phyloP scores from a whole-genome alignment of 2,888 invertebrate species.

The Hypomecis atomaria region DNA sequence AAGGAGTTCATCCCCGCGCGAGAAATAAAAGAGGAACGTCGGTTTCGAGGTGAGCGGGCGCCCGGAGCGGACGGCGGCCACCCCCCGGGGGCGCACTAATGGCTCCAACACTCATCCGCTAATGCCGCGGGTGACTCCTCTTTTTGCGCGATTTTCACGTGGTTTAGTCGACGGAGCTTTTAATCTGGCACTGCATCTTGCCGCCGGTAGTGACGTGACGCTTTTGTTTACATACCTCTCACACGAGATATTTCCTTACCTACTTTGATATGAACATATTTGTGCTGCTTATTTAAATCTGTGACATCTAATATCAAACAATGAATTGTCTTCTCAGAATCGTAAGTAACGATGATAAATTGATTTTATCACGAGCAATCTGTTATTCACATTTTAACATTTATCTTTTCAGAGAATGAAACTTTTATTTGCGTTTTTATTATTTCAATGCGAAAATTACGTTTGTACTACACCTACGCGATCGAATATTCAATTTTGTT shows the following conservation, averaged over 20 bases:
- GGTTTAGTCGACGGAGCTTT: conserved; percentile 82
- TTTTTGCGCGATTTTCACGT: conserved; percentile 84
- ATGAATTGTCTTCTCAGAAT: neutral
- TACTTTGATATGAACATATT: no score
- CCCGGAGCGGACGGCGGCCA: conserved; percentile 40
- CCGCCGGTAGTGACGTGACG: conserved; percentile 55
- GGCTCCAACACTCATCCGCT: conserved; percentile 85
- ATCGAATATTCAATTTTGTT: conserved; percentile 20
- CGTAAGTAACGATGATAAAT: neutral
- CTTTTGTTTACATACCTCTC: conserved; percentile 59
- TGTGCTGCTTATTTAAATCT: neutral
- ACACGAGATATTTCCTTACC: neutral
- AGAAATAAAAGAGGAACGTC: conserved; percentile 83
- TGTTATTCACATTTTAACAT: conserved; percentile 11
- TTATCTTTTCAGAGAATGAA: conserved; percentile 5
- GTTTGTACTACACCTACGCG: conserved; percentile 17
- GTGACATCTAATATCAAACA: neutral
- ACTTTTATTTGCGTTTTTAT: neutral
- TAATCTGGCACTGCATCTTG: conserved; percentile 81
- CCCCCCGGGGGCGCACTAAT: conserved; percentile 70
- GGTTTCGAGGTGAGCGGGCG: conserved; percentile 66
- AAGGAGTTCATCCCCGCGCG: conserved; percentile 85
- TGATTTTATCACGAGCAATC: neutral
- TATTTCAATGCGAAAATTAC: conserved; percentile 11
- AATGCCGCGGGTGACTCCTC: conserved; percentile 84